A percentile compares a stretch with the other conserved stretches of the same genome.
These are phyloP conservation scores for Drosophila robusta DNA, from an alignment of 2,888 invertebrate genomes.

Conservation along the genomic window DNA sequence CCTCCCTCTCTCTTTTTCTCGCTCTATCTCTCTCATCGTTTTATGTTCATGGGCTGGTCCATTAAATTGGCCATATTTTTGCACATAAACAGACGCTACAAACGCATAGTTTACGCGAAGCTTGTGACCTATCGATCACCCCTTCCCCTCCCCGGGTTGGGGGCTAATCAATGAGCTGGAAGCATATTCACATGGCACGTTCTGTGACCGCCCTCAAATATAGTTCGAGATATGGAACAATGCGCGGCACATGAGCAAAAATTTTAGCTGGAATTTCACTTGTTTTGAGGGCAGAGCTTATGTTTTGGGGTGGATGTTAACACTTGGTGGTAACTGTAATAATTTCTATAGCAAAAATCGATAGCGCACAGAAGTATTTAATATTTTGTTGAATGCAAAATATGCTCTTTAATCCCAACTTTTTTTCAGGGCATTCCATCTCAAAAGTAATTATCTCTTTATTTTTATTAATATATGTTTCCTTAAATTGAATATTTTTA, in stretches of 20 bases:
- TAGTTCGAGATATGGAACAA: constrained; percentile 23
- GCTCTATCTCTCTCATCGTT: constrained; percentile 10
- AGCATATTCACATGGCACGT: constrained; percentile 35
- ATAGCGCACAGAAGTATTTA: neutral
- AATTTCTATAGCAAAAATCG: neutral
- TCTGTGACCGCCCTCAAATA: constrained; percentile 14
- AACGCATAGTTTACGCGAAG: constrained; percentile 56
- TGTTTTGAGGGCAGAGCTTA: neutral
- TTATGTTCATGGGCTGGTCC: constrained; percentile 53
- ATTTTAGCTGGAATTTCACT: neutral
- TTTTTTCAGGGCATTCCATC: too few relatives aligned
- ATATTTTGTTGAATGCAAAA: too few relatives aligned
- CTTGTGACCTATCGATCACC: constrained; percentile 3
- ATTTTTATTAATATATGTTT: too few relatives aligned
- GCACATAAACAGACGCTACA: constrained; percentile 60
- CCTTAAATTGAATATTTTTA: too few relatives aligned
- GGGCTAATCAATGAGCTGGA: constrained; percentile 56
- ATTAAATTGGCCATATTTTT: constrained; percentile 74
- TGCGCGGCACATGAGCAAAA: constrained; percentile 15
- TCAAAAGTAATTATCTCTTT: too few relatives aligned
- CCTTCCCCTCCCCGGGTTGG: neutral
- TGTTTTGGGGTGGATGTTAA: neutral
- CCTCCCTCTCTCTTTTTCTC: neutral
- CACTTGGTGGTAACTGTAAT: neutral
- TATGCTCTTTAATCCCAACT: too few relatives aligned